Evolutionary conservation across 2,888 invertebrate species (phyloP).

Genomic region (Coelinius sp.): DNA sequence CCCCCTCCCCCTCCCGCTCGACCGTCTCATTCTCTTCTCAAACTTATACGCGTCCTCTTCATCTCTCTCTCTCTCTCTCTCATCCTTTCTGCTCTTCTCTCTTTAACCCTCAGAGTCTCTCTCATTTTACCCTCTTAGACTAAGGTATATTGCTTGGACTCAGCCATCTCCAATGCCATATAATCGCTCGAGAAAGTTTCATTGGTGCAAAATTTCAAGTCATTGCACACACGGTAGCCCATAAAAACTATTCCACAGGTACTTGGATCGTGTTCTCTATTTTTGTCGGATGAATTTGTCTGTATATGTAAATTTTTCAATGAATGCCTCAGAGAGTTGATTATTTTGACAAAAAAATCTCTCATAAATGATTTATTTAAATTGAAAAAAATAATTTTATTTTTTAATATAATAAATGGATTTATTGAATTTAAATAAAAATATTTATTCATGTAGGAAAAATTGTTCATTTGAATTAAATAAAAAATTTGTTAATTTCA

Average conservation of each 20-base stretch:
- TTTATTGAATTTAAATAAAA: too few species aligned
- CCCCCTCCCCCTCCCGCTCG: constrained; percentile 29
- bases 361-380: too few species aligned
- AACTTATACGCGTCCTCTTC: constrained; percentile 32
- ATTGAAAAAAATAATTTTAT: too few species aligned
- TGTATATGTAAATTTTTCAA: background rate
- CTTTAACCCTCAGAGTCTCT: background rate
- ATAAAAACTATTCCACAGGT: constrained; percentile 3
- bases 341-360: too few species aligned
- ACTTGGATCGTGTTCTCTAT: background rate
- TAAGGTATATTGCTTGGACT: background rate
- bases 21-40: constrained; percentile 17
- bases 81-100: constrained; percentile 33
- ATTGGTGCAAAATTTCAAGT: constrained; percentile 54
- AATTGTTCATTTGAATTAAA: too few species aligned
- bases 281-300: background rate
- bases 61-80: constrained; percentile 48
- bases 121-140: background rate
- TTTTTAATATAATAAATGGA: too few species aligned
- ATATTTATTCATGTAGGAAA: too few species aligned
- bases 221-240: constrained; percentile 9
- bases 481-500: too few species aligned
- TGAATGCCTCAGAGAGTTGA: too few species aligned
- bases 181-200: constrained; percentile 59
- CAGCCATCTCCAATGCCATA: constrained; percentile 44